Percentiles rank a stretch among this genome's conserved stretches.
Conservation (phyloP, 2,113 vertebrate genomes). For the Oryzias woworae region DNA sequence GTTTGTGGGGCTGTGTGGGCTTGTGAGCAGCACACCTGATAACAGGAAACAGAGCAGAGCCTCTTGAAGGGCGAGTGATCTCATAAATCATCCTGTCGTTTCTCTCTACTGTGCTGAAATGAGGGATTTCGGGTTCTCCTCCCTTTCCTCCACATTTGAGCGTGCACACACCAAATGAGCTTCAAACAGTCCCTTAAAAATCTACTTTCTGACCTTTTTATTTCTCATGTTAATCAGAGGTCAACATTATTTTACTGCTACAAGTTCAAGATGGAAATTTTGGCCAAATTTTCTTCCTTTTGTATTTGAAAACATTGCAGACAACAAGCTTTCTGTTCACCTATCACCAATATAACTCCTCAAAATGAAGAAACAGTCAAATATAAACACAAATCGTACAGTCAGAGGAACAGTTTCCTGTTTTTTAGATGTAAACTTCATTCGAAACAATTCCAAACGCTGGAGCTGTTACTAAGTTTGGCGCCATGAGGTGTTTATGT, state of each 20-base stretch:
- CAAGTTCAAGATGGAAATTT: no score
- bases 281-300: neutral
- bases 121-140: slow-evolving; percentile 62
- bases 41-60: slow-evolving; percentile 47
- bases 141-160: slow-evolving; percentile 17
- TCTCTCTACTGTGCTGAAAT: slow-evolving; percentile 48
- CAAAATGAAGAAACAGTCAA: no score
- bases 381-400: no score
- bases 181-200: no score
- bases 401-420: neutral
- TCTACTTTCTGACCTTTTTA: no score
- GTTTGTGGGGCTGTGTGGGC: slow-evolving; percentile 33
- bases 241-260: no score
- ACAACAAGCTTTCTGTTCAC: neutral
- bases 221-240: no score
- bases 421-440: neutral
- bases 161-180: neutral
- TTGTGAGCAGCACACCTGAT: slow-evolving; percentile 46
- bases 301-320: neutral
- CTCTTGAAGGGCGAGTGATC: slow-evolving; percentile 68
- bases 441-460: neutral
- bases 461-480: neutral
- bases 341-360: no score
- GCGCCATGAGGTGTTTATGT: slow-evolving; percentile 3
- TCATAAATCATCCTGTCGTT: slow-evolving; percentile 67